phyloP scores from a whole-genome alignment of 2,888 invertebrate species.

The Cloeon dipterum region DNA sequence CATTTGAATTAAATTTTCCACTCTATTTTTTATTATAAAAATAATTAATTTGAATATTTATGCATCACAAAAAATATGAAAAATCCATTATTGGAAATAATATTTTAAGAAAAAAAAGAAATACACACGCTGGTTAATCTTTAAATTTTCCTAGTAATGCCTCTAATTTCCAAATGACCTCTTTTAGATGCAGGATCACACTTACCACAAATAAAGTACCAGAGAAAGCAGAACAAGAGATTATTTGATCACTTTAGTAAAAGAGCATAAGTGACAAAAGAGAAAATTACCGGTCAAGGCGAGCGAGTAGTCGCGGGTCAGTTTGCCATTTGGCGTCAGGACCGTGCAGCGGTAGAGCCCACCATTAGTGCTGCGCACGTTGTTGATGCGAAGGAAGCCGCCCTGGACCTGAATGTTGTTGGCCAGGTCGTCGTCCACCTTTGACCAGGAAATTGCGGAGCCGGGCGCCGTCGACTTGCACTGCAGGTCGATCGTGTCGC shows the following conservation, averaged over 20 bases:
- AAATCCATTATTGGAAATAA: too few relatives aligned
- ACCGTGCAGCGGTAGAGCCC: slow-evolving; percentile 47
- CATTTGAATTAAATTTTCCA: too few relatives aligned
- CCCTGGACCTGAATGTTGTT: slow-evolving; percentile 31
- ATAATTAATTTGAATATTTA: too few relatives aligned
- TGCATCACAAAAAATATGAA: too few relatives aligned
- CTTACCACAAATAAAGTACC: slow-evolving; percentile 3
- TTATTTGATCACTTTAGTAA: too few relatives aligned
- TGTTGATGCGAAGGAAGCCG: slow-evolving; percentile 28
- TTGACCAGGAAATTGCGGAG: slow-evolving; percentile 35
- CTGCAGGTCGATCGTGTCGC: slow-evolving; percentile 34
- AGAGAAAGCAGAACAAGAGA: slow-evolving; percentile 2
- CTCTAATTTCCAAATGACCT: too few relatives aligned
- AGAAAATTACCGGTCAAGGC: slow-evolving; percentile 35
- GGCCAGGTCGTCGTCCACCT: slow-evolving; percentile 28
- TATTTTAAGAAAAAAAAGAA: too few relatives aligned
- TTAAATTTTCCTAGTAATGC: too few relatives aligned
- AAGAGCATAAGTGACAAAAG: too few relatives aligned
- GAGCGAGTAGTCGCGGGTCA: slow-evolving; percentile 30
- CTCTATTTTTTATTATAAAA: too few relatives aligned
- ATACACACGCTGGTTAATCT: too few relatives aligned
- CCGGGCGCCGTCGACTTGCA: slow-evolving; percentile 31
- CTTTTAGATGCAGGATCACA: too few relatives aligned
- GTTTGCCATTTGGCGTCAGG: slow-evolving; percentile 22
- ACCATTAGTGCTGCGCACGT: slow-evolving; percentile 32